phyloP scores from a whole-genome alignment of 2,113 vertebrate genomes.

The Malurus alboscapulatus region DNA sequence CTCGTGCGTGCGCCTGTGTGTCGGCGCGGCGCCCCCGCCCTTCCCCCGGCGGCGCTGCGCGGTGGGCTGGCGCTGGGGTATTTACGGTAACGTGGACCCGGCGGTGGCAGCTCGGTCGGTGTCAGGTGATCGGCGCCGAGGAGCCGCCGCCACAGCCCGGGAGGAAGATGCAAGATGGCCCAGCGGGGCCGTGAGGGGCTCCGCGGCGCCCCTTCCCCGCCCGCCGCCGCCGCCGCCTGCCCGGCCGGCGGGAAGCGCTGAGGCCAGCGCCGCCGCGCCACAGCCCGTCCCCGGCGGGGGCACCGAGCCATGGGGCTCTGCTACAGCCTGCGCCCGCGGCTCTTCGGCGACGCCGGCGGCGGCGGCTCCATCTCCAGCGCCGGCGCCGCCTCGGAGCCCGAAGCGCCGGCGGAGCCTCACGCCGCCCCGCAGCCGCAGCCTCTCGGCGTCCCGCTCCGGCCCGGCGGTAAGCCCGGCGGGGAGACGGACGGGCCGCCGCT shows the following conservation, averaged over 20 bases:
- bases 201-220: slow-evolving; percentile 65
- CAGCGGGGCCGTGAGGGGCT: slow-evolving; percentile 78
- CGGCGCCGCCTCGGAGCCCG: too few species aligned
- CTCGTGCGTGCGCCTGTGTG: background rate
- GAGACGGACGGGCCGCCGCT: too few species aligned
- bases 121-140: slow-evolving; percentile 81
- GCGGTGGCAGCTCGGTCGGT: slow-evolving; percentile 12
- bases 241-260: slow-evolving; percentile 12
- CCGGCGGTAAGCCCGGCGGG: too few species aligned
- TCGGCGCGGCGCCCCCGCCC: slow-evolving; percentile 29
- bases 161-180: slow-evolving; percentile 85
- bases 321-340: slow-evolving; percentile 92
- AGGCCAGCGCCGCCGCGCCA: background rate
- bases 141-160: slow-evolving; percentile 37
- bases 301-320: slow-evolving; percentile 89
- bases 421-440: too few species aligned
- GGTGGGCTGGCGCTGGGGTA: slow-evolving; percentile 44
- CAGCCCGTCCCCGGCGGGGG: slow-evolving; percentile 5
- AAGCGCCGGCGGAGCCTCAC: too few species aligned
- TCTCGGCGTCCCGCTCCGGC: too few species aligned
- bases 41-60: slow-evolving; percentile 33
- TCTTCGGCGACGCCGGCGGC: slow-evolving; percentile 86
- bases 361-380: slow-evolving; percentile 31
- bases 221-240: background rate
- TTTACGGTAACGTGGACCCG: slow-evolving; percentile 58